Evolutionary conservation across 2,888 invertebrate genomes (phyloP).

Genomic region (Drosophila incognita): DNA sequence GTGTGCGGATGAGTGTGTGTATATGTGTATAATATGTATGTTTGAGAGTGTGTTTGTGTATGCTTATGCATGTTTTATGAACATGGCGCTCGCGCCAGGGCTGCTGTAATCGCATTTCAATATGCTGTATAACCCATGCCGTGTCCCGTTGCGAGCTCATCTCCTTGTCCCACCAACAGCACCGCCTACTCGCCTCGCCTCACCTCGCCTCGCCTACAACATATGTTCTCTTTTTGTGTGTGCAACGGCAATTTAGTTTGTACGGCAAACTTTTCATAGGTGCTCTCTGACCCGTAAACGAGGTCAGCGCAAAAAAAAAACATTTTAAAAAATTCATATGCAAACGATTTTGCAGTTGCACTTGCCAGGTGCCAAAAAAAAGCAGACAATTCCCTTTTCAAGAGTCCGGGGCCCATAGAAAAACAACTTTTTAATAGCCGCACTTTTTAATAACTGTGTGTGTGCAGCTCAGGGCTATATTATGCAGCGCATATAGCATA

Average conservation of each 20-base stretch:
- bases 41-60: slow-evolving; percentile 52
- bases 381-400: slow-evolving; percentile 54
- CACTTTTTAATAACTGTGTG: slow-evolving; percentile 69
- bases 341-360: slow-evolving; percentile 76
- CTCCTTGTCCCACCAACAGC: not conserved
- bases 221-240: slow-evolving; percentile 17
- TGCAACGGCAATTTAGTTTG: slow-evolving; percentile 76
- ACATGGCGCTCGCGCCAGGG: slow-evolving; percentile 65
- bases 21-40: slow-evolving; percentile 3
- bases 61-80: slow-evolving; percentile 78
- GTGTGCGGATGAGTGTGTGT: slow-evolving; percentile 10
- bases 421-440: slow-evolving; percentile 73
- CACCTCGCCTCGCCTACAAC: slow-evolving; percentile 7
- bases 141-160: slow-evolving; percentile 46
- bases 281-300: slow-evolving; percentile 76
- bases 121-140: slow-evolving; percentile 64
- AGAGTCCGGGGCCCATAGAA: slow-evolving; percentile 47
- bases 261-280: slow-evolving; percentile 74
- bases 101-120: slow-evolving; percentile 77
- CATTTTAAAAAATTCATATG: slow-evolving; percentile 79
- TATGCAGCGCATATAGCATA: not conserved
- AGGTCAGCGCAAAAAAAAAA: slow-evolving; percentile 70
- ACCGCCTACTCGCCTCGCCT: not conserved
- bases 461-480: slow-evolving; percentile 52
- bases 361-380: slow-evolving; percentile 66